Conservation (phyloP, 2,113 vertebrate species). For the Antechinus flavipes region DNA sequence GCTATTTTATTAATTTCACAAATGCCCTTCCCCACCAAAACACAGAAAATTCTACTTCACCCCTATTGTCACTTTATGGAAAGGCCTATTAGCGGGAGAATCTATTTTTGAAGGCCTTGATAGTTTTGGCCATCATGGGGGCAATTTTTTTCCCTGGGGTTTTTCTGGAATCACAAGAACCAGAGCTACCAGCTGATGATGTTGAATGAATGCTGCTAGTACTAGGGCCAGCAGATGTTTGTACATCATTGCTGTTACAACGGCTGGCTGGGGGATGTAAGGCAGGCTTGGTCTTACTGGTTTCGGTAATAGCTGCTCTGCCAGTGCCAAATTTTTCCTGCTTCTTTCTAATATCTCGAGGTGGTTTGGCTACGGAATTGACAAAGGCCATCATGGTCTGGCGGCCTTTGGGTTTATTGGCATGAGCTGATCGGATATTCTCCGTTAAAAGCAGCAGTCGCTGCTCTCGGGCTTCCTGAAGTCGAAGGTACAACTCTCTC, state of each 20-base stretch:
- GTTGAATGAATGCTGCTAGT: conserved; percentile 74
- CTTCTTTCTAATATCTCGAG: conserved; percentile 89
- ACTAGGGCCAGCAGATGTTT: conserved; percentile 81
- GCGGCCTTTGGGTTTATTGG: conserved; percentile 93
- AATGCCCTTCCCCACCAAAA: neutral
- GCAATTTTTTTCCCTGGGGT: conserved; percentile 92
- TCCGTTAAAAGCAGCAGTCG: conserved; percentile 88
- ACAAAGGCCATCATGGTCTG: conserved; percentile 94
- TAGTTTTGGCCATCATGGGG: conserved; percentile 95
- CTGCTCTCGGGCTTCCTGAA: conserved; percentile 89
- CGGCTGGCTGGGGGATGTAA: conserved; percentile 53
- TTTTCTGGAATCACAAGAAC: conserved; percentile 84
- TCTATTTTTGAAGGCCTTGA: conserved; percentile 95
- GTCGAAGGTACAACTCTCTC: conserved; percentile 91
- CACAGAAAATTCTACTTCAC: conserved; percentile 4
- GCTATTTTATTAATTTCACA: conserved; percentile 50
- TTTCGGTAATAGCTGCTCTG: conserved; percentile 68
- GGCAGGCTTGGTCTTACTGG: conserved; percentile 82
- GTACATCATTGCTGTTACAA: conserved; percentile 47
- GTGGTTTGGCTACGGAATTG: conserved; percentile 90
- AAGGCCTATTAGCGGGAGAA: conserved; percentile 90
- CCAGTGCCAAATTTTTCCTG: conserved; percentile 92
- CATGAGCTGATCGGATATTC: conserved; percentile 94
- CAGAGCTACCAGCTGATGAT: conserved; percentile 67
- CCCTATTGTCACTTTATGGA: neutral